Conservation (phyloP, 2,888 invertebrate genomes). For the Drosophila merina region DNA sequence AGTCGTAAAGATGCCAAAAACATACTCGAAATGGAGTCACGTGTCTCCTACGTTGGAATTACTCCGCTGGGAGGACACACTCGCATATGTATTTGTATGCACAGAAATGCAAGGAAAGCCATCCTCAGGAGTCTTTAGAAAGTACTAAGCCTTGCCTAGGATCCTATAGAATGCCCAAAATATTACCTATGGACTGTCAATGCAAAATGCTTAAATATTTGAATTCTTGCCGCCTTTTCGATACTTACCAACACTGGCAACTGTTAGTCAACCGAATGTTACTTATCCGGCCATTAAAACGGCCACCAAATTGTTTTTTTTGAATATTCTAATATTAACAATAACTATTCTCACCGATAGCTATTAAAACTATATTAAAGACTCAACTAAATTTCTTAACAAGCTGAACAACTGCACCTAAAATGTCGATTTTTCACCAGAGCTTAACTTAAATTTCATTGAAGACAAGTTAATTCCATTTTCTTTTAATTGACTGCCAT, state of each 20-base stretch:
- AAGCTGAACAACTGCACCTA: not conserved
- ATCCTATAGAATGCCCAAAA: conserved; percentile 18
- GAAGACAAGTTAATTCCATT: conserved; percentile 20
- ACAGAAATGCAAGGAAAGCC: conserved; percentile 31
- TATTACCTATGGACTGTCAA: too few relatives aligned
- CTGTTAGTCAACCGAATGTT: too few relatives aligned
- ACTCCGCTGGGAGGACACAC: conserved; percentile 48
- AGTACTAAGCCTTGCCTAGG: conserved; percentile 12
- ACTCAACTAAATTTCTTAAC: too few relatives aligned
- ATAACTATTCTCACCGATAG: too few relatives aligned
- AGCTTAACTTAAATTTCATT: conserved; percentile 4
- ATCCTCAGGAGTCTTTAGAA: conserved; percentile 14
- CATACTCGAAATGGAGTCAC: conserved; percentile 69
- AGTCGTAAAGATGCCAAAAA: conserved; percentile 53
- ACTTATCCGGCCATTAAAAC: too few relatives aligned
- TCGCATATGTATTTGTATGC: conserved; percentile 12
- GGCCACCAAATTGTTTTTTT: too few relatives aligned
- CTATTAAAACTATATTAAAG: too few relatives aligned
- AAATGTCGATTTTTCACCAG: not conserved
- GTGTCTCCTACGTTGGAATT: conserved; percentile 49
- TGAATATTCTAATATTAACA: too few relatives aligned
- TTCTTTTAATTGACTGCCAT: conserved; percentile 30
- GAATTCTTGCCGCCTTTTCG: conserved; percentile 3
- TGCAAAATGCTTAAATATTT: not conserved
- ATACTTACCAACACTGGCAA: conserved; percentile 1